Conservation (phyloP, 2,797 vertebrate species). For the Triplophysa yarkandensis region DNA sequence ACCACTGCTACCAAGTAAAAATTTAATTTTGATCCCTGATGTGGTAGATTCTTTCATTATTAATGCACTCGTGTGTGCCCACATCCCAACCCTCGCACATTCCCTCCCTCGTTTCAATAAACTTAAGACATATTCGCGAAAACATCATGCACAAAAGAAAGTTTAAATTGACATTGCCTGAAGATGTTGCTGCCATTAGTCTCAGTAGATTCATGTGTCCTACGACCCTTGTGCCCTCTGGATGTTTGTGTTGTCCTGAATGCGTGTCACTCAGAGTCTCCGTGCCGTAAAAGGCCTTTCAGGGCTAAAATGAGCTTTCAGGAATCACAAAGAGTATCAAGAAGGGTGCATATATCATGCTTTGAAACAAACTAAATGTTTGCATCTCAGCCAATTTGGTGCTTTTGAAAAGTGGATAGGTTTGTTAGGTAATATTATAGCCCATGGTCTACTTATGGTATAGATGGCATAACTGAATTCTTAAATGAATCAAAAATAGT, state of each 20-base stretch:
- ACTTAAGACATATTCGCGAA: background rate
- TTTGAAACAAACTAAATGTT: constrained; percentile 20
- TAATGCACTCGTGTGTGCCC: constrained; percentile 2
- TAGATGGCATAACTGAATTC: background rate
- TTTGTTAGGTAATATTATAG: background rate
- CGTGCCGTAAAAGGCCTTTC: constrained; percentile 26
- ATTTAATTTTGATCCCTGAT: too few relatives aligned
- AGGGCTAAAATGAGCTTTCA: constrained; percentile 13
- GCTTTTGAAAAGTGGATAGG: background rate
- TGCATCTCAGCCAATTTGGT: constrained; percentile 6
- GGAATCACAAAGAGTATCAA: constrained; percentile 10
- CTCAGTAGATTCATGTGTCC: constrained; percentile 5
- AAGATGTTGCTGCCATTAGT: constrained; percentile 41
- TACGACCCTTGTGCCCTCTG: constrained; percentile 27
- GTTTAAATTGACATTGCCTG: constrained; percentile 24
- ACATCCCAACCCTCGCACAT: background rate
- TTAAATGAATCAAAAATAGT: background rate
- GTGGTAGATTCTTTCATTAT: constrained; percentile 12
- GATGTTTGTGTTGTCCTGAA: constrained; percentile 38
- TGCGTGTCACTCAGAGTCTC: constrained; percentile 34
- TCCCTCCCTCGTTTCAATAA: background rate
- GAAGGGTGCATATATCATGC: constrained; percentile 4
- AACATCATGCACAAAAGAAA: constrained; percentile 17
- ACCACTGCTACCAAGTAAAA: too few relatives aligned
- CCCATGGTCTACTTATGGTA: background rate